Conservation (phyloP, 2,888 invertebrate genomes). For the Dendrolimus pini region DNA sequence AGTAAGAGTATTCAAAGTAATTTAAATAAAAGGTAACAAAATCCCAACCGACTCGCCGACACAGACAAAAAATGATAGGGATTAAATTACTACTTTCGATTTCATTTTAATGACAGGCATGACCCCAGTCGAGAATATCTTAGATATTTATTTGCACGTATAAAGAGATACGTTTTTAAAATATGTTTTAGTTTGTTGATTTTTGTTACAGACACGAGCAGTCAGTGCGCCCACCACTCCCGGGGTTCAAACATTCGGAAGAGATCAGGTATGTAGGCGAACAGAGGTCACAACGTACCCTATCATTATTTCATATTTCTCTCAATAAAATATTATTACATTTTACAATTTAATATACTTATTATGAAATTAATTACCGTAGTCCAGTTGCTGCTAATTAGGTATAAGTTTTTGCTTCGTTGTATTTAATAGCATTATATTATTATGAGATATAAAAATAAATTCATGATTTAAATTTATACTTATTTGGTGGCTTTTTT, state of each 20-base stretch:
- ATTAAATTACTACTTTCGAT: conserved; percentile 55
- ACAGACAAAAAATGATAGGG: conserved; percentile 38
- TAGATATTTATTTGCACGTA: conserved; percentile 26
- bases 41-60: conserved; percentile 11
- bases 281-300: no score
- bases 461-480: no score
- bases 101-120: conserved; percentile 45
- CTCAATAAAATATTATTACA: no score
- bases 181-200: conserved; percentile 7
- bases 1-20: no score
- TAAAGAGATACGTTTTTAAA: conserved; percentile 10
- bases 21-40: neutral
- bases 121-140: conserved; percentile 29
- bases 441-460: no score
- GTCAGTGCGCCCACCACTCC: conserved; percentile 70
- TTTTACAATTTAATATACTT: no score
- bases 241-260: conserved; percentile 42
- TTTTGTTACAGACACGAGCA: conserved; percentile 66
- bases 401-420: no score
- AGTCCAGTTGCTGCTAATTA: no score
- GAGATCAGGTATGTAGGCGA: conserved; percentile 47
- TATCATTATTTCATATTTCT: no score
- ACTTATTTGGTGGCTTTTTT: no score
- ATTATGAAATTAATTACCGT: no score
- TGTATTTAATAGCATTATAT: no score